phyloP scores from a whole-genome alignment of 2,888 invertebrate species.

The Macrosoma leucophasiata region DNA sequence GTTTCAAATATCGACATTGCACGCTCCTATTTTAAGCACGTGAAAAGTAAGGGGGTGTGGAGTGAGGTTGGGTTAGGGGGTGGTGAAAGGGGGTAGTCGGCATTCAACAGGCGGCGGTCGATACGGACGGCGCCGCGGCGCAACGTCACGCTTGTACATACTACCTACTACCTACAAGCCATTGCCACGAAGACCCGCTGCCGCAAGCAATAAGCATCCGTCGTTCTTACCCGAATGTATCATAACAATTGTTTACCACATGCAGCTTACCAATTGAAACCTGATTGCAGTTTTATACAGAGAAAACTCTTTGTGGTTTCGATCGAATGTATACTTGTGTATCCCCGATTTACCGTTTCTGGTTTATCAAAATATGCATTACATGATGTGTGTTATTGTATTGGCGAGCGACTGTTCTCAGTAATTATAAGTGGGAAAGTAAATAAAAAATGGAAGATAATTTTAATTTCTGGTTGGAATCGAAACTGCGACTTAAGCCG shows the following conservation, averaged over 20 bases:
- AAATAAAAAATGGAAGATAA: too few species aligned
- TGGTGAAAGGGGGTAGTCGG: slow-evolving; percentile 45
- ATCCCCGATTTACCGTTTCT: too few species aligned
- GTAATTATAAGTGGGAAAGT: too few species aligned
- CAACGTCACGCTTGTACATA: slow-evolving; percentile 48
- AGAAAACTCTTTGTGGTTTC: too few species aligned
- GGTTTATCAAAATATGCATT: too few species aligned
- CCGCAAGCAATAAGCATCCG: slow-evolving; percentile 17
- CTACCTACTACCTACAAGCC: slow-evolving; percentile 32
- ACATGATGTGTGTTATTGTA: too few species aligned
- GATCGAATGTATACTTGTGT: too few species aligned
- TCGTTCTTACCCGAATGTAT: slow-evolving; percentile 1
- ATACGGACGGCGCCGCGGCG: slow-evolving; percentile 63
- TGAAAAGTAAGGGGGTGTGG: slow-evolving; percentile 61
- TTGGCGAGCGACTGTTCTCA: too few species aligned
- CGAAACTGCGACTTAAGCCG: too few species aligned
- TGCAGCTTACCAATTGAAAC: too few species aligned
- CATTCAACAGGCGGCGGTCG: slow-evolving; percentile 75
- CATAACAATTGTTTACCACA: slow-evolving; percentile 4
- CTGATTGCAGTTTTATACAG: too few species aligned
- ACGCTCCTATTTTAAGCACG: slow-evolving; percentile 72
- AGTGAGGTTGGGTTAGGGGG: slow-evolving; percentile 44
- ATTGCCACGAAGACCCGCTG: slow-evolving; percentile 18
- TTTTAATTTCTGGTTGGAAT: too few species aligned
- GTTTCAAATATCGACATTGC: slow-evolving; percentile 70